phyloP scores from a whole-genome alignment of 2,113 vertebrate genomes.

The Epinephelus lanceolatus region DNA sequence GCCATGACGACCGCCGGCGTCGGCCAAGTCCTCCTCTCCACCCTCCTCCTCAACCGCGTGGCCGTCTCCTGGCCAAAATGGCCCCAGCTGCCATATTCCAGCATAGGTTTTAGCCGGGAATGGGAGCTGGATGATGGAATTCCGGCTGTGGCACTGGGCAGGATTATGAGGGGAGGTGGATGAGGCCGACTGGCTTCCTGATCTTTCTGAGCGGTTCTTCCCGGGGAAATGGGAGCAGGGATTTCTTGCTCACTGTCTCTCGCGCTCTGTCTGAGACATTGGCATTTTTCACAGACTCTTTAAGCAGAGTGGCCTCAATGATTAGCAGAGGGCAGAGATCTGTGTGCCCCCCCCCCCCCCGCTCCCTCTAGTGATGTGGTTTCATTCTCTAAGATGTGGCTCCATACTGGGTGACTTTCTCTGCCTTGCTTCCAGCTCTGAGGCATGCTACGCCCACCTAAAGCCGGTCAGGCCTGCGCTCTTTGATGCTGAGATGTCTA shows the following conservation, averaged over 20 bases:
- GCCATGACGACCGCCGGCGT: conserved; percentile 50
- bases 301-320: conserved; percentile 53
- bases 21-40: conserved; percentile 72
- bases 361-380: conserved; percentile 49
- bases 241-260: conserved; percentile 50
- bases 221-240: conserved; percentile 67
- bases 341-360: not conserved
- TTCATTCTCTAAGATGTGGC: conserved; percentile 58
- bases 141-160: conserved; percentile 69
- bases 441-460: conserved; percentile 36
- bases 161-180: conserved; percentile 70
- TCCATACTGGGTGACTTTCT: conserved; percentile 41
- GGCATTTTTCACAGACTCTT: conserved; percentile 64
- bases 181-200: conserved; percentile 67
- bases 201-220: conserved; percentile 69
- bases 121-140: conserved; percentile 78
- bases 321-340: conserved; percentile 61
- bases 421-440: conserved; percentile 34
- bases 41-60: conserved; percentile 51
- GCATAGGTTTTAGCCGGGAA: conserved; percentile 63
- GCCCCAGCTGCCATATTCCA: conserved; percentile 68
- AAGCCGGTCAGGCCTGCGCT: conserved; percentile 23
- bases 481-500: conserved; percentile 67
- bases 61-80: conserved; percentile 68
- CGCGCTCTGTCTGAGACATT: conserved; percentile 35